Evolutionary conservation across 2,113 vertebrate genomes (phyloP).

Genomic region (Sphaerodactylus townsendi): DNA sequence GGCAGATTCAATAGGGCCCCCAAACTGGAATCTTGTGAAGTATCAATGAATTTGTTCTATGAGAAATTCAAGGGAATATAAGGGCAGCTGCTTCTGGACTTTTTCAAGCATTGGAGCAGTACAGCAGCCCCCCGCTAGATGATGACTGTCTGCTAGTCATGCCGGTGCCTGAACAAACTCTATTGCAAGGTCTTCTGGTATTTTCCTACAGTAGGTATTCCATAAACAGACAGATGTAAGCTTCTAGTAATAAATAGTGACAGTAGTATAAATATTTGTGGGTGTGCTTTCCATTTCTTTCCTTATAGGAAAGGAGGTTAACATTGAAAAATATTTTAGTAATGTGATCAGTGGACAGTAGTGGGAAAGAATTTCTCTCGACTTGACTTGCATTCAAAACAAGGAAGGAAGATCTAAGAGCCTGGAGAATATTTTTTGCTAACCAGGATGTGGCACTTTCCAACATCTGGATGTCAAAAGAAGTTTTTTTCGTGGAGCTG

Average conservation of each 20-base stretch:
- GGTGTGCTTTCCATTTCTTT: slow-evolving; percentile 72
- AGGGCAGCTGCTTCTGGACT: background rate
- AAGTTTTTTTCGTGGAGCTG: slow-evolving; percentile 60
- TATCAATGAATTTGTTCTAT: background rate
- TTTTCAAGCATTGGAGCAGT: background rate
- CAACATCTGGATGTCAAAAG: slow-evolving; percentile 70
- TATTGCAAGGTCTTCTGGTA: slow-evolving; percentile 45
- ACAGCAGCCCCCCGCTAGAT: background rate
- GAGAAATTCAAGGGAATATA: background rate
- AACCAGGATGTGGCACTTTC: slow-evolving; percentile 65
- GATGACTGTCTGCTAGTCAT: background rate
- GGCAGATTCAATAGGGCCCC: background rate
- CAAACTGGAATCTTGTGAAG: background rate
- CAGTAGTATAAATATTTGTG: slow-evolving; percentile 78
- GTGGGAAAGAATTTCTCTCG: slow-evolving; percentile 76
- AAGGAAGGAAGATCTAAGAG: slow-evolving; percentile 71
- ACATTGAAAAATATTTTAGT: slow-evolving; percentile 73
- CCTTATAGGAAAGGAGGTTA: slow-evolving; percentile 76
- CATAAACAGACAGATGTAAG: slow-evolving; percentile 52
- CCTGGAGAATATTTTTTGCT: slow-evolving; percentile 59
- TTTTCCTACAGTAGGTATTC: slow-evolving; percentile 39
- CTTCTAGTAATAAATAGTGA: slow-evolving; percentile 76
- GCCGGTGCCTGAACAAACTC: background rate
- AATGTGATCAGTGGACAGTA: slow-evolving; percentile 78
- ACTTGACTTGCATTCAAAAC: slow-evolving; percentile 69